phyloP scores from a whole-genome alignment of 2,797 vertebrate species.

The Thaleichthys pacificus region DNA sequence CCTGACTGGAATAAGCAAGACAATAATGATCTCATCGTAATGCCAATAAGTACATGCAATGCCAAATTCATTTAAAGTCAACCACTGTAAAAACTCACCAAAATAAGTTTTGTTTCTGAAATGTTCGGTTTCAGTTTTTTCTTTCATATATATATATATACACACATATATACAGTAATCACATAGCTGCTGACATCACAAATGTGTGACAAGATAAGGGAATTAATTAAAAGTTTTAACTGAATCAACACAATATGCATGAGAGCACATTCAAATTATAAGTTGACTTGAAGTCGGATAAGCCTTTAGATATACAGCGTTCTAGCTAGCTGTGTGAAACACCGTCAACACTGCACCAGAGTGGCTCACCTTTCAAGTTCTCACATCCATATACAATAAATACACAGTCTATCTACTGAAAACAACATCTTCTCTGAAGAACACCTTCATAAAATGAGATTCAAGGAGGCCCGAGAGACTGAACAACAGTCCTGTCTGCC shows the following conservation, averaged over 20 bases:
- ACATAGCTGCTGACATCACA: constrained; percentile 22
- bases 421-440: neutral
- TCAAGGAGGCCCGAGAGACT: neutral
- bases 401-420: neutral
- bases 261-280: constrained; percentile 39
- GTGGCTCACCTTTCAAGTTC: too few relatives aligned
- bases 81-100: neutral
- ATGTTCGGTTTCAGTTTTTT: too few relatives aligned
- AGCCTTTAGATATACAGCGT: constrained; percentile 31
- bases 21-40: too few relatives aligned
- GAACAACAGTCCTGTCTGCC: neutral
- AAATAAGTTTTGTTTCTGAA: too few relatives aligned
- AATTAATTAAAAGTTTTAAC: constrained; percentile 37
- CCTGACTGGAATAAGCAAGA: neutral
- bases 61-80: neutral
- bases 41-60: neutral
- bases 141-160: too few relatives aligned
- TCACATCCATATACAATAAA: too few relatives aligned
- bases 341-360: neutral
- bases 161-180: neutral
- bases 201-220: constrained; percentile 35
- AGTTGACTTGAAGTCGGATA: constrained; percentile 34
- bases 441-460: neutral
- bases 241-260: constrained; percentile 41
- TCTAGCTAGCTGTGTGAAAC: constrained; percentile 29